Evolutionary conservation across 2,888 invertebrate species (phyloP), one percentile per base, ranked within the genome.

Genomic region (Chloromyia formosa): DNA sequence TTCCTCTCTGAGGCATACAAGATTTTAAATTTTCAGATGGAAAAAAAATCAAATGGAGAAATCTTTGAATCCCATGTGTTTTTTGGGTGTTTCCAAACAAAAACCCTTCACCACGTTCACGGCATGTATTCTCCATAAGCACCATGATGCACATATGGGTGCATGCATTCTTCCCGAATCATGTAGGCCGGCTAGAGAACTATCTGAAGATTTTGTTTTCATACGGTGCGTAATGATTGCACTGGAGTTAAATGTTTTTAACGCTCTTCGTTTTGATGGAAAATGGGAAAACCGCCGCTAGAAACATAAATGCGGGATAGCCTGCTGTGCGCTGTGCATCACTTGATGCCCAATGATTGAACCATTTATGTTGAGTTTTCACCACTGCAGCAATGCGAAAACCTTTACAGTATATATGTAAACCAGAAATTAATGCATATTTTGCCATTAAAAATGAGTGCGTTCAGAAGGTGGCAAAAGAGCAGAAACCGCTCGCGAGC

Each of bases 181-280:
- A 16, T 66, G n/a, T 42, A 42, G 62, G 27, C 27, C 42, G 40
- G n/a, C 10, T 16, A n/a, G 5, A 35, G 27, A 35, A 35, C 27
- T 35, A 35, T 35, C 27, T 7, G 7, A 35, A 35, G 27, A 35
- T 35, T n/a, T n/a, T n/a, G 27, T 35, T 35, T 35, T 2, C 27
- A 35, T 35, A 35, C 27, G 27, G 27, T 35, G 27, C 27, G 2
- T 66, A 66, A 71, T 71, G 58, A 71, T 71, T 35, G 27, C 2
- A 2, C 7, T 20, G 56, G 56, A 71, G 58, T 12, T 71, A 58
- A 71, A 56, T 40, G 71, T 27, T 71, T 69, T 71, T 71, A 56
- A 56, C 71, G 56, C 71, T 56, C 14, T 71, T 56, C 58, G 45
- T 66, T 22, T n/a, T 66, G 14, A 45, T 14, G 7, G 27, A 35